Evolutionary conservation across 2,888 invertebrate species (phyloP).

Genomic region (Rutpela maculata): DNA sequence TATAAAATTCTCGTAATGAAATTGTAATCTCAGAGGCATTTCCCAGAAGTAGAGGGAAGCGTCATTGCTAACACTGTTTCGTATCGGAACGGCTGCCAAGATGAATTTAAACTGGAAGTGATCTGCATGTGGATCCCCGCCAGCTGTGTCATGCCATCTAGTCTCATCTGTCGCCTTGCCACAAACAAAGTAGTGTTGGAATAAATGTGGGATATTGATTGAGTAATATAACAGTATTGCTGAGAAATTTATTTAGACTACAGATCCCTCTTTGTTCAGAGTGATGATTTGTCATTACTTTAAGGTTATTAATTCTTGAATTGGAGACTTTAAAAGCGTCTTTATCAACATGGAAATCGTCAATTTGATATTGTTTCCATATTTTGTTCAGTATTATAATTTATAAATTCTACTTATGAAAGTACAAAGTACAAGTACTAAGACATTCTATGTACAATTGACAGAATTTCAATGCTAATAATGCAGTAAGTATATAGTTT

Average conservation of each 20-base stretch:
- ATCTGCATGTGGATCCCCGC: conserved; percentile 32
- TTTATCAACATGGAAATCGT: too few relatives aligned
- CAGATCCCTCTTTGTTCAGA: neutral
- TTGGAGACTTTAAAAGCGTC: too few relatives aligned
- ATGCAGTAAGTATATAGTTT: too few relatives aligned
- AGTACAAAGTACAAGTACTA: too few relatives aligned
- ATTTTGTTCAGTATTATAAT: too few relatives aligned
- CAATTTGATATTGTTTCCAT: too few relatives aligned
- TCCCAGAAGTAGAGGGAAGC: conserved; percentile 34
- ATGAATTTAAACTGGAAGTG: conserved; percentile 39
- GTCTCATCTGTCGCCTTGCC: conserved; percentile 33
- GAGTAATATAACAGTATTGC: conserved; percentile 1
- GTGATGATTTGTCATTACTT: neutral
- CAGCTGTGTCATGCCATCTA: conserved; percentile 38
- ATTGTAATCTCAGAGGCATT: conserved; percentile 43
- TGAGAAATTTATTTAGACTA: neutral
- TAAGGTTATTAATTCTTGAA: too few relatives aligned
- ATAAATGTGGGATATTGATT: conserved; percentile 31
- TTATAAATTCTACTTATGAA: too few relatives aligned
- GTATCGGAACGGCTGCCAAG: conserved; percentile 32
- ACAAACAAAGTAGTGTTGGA: conserved; percentile 23
- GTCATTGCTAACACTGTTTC: conserved; percentile 30
- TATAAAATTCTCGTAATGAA: conserved; percentile 45
- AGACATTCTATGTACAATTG: too few relatives aligned
- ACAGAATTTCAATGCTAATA: too few relatives aligned